Evolutionary conservation across 2,888 invertebrate species (phyloP), one percentile per base, ranked within the genome.

Genomic region (Eretmocerus hayati): DNA sequence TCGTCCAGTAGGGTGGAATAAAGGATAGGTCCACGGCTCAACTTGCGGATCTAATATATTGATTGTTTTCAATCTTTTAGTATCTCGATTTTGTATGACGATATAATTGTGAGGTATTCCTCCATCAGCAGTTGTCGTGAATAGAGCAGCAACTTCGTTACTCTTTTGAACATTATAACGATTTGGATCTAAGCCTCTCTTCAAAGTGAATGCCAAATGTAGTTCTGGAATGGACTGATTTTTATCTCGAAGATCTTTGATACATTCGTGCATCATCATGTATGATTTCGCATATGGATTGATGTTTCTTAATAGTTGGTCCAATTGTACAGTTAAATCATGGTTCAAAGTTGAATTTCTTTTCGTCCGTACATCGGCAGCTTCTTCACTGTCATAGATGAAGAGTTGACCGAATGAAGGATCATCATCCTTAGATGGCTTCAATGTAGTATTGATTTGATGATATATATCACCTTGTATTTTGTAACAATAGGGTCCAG

Each of bases 1-100:
- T n/a, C n/a, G 9, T n/a, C 33, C 33, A 16, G 9, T 82, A 95
- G 71, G 91, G 92, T 92, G 74, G 71, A 42, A 37, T n/a, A 21
- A 16, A n/a, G 33, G 33, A 33, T 33, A 33, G 5, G 15, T 33
- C 33, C 33, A 33, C 5, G 33, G 35, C 33, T 42, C 38, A 18
- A 53, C 16, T 35, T 22, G 9, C 9, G 33, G 33, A 33, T 33
- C 15, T 16, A 33, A n/a, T 21, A 44, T 49, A 39, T 50, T 56
- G 11, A 56, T 40, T 8, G 16, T 20, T 32, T 54, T 43, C 42
- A 58, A 44, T 18, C 30, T 18, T 48, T 47, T 51, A 11, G 52
- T 50, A 23, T 42, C 46, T 39, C 37, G 51, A 18, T 56, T 50
- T 13, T 54, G 41, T 26, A 55, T 47, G 22, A 39, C 30, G 3